Conservation (phyloP, 1,140 invertebrate genomes). For the Stenopsyche tienmushanensis region DNA sequence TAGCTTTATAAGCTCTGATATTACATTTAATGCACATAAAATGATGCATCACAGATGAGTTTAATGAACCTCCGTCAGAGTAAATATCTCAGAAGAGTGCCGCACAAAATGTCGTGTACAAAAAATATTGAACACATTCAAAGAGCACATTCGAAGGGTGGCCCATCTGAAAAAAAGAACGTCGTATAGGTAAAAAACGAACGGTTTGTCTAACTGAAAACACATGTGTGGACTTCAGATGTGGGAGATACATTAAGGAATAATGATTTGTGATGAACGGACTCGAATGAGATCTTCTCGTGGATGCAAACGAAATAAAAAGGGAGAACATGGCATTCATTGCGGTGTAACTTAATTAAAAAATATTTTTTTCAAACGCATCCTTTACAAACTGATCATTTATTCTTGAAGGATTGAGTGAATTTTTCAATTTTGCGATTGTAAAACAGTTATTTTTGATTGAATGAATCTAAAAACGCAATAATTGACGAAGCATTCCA, state of each 20-base stretch:
- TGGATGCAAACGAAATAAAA: neutral
- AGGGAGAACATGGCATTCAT: too few species aligned
- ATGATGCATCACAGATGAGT: constrained; percentile 7
- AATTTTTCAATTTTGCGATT: too few species aligned
- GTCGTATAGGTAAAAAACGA: constrained; percentile 12
- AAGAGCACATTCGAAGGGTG: constrained; percentile 5
- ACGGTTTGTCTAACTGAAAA: constrained; percentile 15
- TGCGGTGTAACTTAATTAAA: too few species aligned
- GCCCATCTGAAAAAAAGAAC: neutral
- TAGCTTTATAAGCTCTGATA: neutral
- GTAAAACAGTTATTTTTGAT: too few species aligned
- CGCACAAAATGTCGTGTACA: neutral
- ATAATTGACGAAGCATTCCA: too few species aligned
- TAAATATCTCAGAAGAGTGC: neutral
- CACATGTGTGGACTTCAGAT: constrained; percentile 3
- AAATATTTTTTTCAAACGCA: too few species aligned
- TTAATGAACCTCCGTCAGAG: constrained; percentile 16
- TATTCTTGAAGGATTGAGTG: too few species aligned
- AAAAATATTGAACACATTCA: constrained; percentile 11
- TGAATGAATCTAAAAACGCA: too few species aligned
- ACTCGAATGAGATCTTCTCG: neutral
- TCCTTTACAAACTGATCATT: too few species aligned
- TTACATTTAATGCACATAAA: neutral
- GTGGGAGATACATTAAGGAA: constrained; percentile 16
- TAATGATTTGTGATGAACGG: constrained; percentile 24